Evolutionary conservation across 2,113 vertebrate genomes (phyloP), one percentile per base, ranked within the genome.

Genomic region (Petrocephalus zakoni): DNA sequence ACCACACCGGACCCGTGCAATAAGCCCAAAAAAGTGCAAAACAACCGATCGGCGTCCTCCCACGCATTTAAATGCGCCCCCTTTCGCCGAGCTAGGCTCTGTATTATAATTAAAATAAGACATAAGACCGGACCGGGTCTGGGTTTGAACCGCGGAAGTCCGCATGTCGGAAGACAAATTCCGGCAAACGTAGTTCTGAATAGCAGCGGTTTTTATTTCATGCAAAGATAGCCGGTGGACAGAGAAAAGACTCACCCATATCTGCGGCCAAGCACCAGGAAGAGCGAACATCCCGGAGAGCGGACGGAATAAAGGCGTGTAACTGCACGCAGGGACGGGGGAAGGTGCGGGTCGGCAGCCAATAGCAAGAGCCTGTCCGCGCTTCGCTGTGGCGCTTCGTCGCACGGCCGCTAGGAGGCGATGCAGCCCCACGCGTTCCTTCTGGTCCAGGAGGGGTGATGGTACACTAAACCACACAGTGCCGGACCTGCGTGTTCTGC

Each of bases 271-370:
- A 46, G 42, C 81, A 83, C 47, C 87, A 87, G 87, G 88, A 88
- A 88, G 53, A 88, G 49, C 37, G 49, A 82, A 81, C 52, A 88
- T 61, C 10, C n/a, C 81, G 84, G 88, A 88, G 78, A 61, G 78
- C 22, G 72, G 21, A 88, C 52, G 29, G 25, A 58, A 55, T 34
- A 56, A n/a, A 72, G 52, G 87, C 72, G 75, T 21, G 64, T 51
- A 21, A 29, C 51, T 52, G n/a, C n/a, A 85, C 4, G 15, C 47
- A 52, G 51, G 81, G 46, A 46, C 53, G 87, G 72, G 58, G 58
- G 61, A 68, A 82, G 17, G 75, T 25, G 10, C 0, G 46, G 37
- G 75, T 11, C 42, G 25, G 56, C 88, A 84, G 75, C 87, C 87
- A 88, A 88, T 88, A 58, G 78, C 47, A 86, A 19, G n/a, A 34